Conservation (phyloP, 2,888 invertebrate genomes). For the Orthosia gothica region DNA sequence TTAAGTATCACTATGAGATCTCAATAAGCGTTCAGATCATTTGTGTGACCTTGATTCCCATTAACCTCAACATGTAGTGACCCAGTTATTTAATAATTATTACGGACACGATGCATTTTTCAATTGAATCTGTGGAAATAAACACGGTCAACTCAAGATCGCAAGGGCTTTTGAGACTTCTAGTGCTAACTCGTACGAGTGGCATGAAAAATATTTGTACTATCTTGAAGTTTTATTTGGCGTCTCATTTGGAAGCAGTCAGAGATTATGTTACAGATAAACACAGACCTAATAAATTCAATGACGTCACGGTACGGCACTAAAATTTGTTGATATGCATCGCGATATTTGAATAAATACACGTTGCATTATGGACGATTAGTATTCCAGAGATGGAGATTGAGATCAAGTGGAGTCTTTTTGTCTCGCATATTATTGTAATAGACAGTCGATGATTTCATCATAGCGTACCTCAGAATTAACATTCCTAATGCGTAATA, state of each 20-base stretch:
- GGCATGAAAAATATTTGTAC: constrained; percentile 35
- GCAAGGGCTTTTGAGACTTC: constrained; percentile 41
- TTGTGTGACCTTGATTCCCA: constrained; percentile 76
- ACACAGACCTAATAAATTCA: constrained; percentile 46
- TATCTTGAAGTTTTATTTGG: constrained; percentile 27
- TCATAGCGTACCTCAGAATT: constrained; percentile 62
- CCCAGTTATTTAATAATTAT: constrained; percentile 78
- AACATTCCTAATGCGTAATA: constrained; percentile 69
- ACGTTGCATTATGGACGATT: constrained; percentile 17
- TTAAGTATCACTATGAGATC: constrained; percentile 32
- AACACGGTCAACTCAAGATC: constrained; percentile 61
- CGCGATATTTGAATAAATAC: constrained; percentile 34
- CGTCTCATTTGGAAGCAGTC: constrained; percentile 29
- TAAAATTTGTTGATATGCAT: constrained; percentile 31
- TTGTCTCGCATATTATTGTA: constrained; percentile 14
- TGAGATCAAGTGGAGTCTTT: not conserved
- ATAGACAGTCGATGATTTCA: constrained; percentile 66
- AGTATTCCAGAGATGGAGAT: constrained; percentile 20
- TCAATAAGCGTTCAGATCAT: constrained; percentile 59
- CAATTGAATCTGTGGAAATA: constrained; percentile 74
- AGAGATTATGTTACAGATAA: constrained; percentile 47
- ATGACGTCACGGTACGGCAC: constrained; percentile 34
- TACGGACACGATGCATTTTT: constrained; percentile 76
- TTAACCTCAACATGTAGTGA: constrained; percentile 78
- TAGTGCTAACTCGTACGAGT: constrained; percentile 4